Percentiles rank a stretch among this genome's conserved stretches.
Evolutionary conservation across 2,113 vertebrate species (phyloP).

Genomic region (Ahaetulla prasina): DNA sequence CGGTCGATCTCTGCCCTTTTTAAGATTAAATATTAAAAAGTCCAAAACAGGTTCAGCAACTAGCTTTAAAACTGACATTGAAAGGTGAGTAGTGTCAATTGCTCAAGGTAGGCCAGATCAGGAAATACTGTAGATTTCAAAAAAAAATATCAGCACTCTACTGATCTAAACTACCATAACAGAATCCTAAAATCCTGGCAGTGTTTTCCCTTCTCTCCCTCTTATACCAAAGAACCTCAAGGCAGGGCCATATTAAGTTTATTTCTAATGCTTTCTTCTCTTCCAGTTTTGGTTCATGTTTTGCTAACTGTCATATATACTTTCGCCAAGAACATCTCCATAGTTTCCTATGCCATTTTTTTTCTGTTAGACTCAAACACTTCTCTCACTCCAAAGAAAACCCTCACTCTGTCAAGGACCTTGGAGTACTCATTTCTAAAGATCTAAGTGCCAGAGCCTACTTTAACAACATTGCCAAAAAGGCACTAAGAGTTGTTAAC

Average conservation of each 20-base stretch:
- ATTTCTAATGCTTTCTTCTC: neutral
- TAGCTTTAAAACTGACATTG: neutral
- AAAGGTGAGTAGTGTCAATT: neutral
- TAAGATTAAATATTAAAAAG: neutral
- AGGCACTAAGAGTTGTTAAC: too few relatives aligned
- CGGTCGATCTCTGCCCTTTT: too few relatives aligned
- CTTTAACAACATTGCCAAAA: too few relatives aligned
- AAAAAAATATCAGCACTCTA: neutral
- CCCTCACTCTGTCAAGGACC: too few relatives aligned
- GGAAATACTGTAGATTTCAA: neutral
- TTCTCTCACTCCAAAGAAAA: neutral
- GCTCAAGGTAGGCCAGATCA: neutral
- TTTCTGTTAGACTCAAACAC: neutral
- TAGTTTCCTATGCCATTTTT: neutral
- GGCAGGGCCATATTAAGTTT: neutral
- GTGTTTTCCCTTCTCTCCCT: neutral
- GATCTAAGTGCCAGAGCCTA: too few relatives aligned
- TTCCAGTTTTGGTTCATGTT: neutral
- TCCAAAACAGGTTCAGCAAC: neutral
- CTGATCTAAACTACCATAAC: neutral
- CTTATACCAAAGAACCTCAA: neutral
- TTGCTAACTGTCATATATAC: neutral
- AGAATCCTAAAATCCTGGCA: neutral
- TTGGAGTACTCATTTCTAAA: too few relatives aligned
- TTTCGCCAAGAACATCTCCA: neutral